Conservation (phyloP, 2,888 invertebrate genomes). For the Lochmaea crataegi region DNA sequence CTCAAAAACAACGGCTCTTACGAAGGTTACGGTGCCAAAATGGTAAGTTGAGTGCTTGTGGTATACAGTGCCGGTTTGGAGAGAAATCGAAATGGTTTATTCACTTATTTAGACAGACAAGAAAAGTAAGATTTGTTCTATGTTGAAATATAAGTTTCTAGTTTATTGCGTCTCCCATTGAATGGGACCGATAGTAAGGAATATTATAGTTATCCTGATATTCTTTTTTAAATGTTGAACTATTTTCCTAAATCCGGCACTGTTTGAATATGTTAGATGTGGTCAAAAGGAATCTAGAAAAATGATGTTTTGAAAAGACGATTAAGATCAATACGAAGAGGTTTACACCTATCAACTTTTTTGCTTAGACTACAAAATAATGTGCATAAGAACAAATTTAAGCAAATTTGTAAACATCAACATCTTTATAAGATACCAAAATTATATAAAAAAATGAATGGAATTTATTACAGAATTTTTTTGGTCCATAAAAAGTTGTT, state of each 20-base stretch:
- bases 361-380: neutral
- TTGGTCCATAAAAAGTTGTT: too few relatives aligned
- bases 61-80: constrained; percentile 8
- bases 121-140: too few relatives aligned
- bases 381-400: neutral
- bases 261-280: neutral
- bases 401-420: neutral
- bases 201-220: too few relatives aligned
- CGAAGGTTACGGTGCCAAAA: constrained; percentile 59
- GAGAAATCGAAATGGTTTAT: neutral
- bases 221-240: too few relatives aligned
- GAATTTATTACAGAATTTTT: too few relatives aligned
- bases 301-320: constrained; percentile 8
- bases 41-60: constrained; percentile 53
- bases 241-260: neutral
- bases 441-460: too few relatives aligned
- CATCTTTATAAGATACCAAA: too few relatives aligned
- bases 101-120: too few relatives aligned
- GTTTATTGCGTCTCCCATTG: too few relatives aligned
- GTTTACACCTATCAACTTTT: constrained; percentile 1
- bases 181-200: too few relatives aligned
- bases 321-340: neutral
- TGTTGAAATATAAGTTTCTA: too few relatives aligned
- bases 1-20: constrained; percentile 63
- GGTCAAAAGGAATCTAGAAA: neutral